These are phyloP conservation scores for Peromyscus eremicus DNA, from an alignment of 2,797 vertebrate species.

Conservation along the genomic window DNA sequence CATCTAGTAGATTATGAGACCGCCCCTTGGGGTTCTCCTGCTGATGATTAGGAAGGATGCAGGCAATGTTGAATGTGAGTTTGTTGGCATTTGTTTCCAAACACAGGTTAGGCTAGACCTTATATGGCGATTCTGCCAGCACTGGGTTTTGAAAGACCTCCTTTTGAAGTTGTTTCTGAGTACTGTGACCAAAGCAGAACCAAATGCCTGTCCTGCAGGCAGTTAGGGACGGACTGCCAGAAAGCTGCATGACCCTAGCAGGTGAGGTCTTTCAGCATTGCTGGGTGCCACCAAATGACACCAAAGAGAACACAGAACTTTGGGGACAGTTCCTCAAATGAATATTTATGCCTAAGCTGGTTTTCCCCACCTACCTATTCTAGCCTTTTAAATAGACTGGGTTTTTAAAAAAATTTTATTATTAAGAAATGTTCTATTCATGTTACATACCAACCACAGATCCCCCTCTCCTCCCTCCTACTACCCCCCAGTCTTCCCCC, in stretches of 20 bases:
- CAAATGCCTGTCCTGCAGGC: constrained; percentile 85
- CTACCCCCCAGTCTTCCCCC: no score
- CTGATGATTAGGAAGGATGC: constrained; percentile 92
- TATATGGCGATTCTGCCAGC: constrained; percentile 94
- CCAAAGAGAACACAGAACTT: constrained; percentile 90
- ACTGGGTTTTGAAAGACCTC: constrained; percentile 93
- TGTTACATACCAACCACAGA: no score
- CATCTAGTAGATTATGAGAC: constrained; percentile 94
- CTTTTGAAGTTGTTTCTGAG: constrained; percentile 94
- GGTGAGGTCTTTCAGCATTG: constrained; percentile 94
- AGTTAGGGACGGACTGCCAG: constrained; percentile 93
- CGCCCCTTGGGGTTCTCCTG: constrained; percentile 90
- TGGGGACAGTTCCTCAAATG: constrained; percentile 90
- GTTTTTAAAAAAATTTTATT: not conserved
- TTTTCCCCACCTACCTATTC: constrained; percentile 94
- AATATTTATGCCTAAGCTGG: constrained; percentile 94
- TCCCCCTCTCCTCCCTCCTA: no score
- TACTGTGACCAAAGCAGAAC: constrained; percentile 93
- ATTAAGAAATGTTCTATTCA: no score
- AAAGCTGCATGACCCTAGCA: constrained; percentile 93
- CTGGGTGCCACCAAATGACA: constrained; percentile 91
- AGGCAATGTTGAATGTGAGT: constrained; percentile 85
- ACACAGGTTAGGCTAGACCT: constrained; percentile 94
- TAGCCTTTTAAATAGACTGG: constrained; percentile 93
- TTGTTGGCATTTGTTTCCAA: constrained; percentile 93